Percentiles rank a stretch among this genome's conserved stretches.
Conservation (phyloP, 2,113 vertebrate species). For the Amphilophus citrinellus region DNA sequence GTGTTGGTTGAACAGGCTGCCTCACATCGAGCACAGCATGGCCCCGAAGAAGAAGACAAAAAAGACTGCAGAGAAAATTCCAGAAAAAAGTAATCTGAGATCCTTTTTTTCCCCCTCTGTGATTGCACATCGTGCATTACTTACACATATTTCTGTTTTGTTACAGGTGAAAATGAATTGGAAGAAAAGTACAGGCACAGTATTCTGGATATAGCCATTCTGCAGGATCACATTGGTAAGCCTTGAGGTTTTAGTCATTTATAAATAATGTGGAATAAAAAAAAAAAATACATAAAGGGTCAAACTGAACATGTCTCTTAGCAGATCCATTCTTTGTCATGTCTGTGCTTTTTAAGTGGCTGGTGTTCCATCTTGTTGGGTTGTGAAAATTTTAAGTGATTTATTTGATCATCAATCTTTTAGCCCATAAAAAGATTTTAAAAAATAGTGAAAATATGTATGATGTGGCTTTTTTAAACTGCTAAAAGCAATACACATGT, state of each 20-base stretch:
- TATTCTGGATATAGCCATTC: constrained; percentile 74
- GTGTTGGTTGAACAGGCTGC: constrained; percentile 3
- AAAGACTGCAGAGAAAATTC: constrained; percentile 55
- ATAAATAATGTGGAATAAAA: not conserved
- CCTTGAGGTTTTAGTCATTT: constrained; percentile 9
- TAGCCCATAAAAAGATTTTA: not conserved
- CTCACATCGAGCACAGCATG: constrained; percentile 60
- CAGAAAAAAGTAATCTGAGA: constrained; percentile 53
- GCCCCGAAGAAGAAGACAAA: constrained; percentile 75
- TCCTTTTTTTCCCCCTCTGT: not conserved
- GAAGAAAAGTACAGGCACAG: constrained; percentile 68
- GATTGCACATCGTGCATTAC: not conserved
- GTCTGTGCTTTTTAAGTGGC: not conserved
- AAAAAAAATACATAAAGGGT: not conserved
- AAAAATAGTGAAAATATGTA: not conserved
- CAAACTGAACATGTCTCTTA: not conserved
- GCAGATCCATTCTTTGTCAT: not conserved
- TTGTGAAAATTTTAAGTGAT: not conserved
- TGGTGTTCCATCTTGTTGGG: not conserved
- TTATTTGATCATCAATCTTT: not conserved
- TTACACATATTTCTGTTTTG: constrained; percentile 1
- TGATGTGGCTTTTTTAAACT: not conserved
- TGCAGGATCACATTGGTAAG: constrained; percentile 81
- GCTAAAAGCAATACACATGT: not conserved
- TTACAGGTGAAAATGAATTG: constrained; percentile 67